These are phyloP conservation scores for Xenopus laevis DNA, from an alignment of 2,113 vertebrate species.

Conservation along the genomic window DNA sequence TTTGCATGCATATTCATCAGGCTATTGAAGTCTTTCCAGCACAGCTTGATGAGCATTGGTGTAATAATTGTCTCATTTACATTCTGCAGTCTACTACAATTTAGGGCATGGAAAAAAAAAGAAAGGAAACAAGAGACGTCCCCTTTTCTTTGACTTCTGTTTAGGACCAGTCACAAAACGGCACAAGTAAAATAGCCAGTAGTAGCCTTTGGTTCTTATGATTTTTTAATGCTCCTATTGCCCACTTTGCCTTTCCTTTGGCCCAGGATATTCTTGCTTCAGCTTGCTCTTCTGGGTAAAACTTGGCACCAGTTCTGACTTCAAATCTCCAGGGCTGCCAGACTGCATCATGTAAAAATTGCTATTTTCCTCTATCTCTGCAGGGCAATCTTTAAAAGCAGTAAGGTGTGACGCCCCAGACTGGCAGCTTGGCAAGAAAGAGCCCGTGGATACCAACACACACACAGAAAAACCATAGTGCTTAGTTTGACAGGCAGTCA, in stretches of 20 bases:
- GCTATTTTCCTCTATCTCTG: conserved; percentile 89
- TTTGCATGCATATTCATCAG: conserved; percentile 99
- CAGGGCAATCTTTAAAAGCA: conserved; percentile 99
- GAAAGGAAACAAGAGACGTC: conserved; percentile 42
- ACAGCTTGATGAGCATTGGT: conserved; percentile 99
- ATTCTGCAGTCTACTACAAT: conserved; percentile 98
- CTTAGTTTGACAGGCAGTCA: conserved; percentile 70
- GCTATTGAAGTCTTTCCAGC: conserved; percentile 99
- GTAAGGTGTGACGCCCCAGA: conserved; percentile 99
- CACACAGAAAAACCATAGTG: conserved; percentile 80
- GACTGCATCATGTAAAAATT: conserved; percentile 91
- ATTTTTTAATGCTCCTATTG: conserved; percentile 25
- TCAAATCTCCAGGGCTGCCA: conserved; percentile 97
- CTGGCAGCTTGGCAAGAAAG: conserved; percentile 94
- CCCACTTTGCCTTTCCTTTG: conserved; percentile 54
- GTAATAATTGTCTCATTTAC: conserved; percentile 99
- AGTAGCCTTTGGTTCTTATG: conserved; percentile 49
- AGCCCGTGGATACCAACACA: conserved; percentile 88
- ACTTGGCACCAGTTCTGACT: conserved; percentile 95
- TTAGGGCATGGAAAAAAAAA: conserved; percentile 73
- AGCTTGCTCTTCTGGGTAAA: conserved; percentile 90
- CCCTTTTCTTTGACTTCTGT: conserved; percentile 72
- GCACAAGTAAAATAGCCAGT: conserved; percentile 42
- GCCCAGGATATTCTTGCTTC: conserved; percentile 71
- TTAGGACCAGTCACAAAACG: conserved; percentile 58